Evolutionary conservation across 2,797 vertebrate species (phyloP).

Genomic region (Mus caroli): DNA sequence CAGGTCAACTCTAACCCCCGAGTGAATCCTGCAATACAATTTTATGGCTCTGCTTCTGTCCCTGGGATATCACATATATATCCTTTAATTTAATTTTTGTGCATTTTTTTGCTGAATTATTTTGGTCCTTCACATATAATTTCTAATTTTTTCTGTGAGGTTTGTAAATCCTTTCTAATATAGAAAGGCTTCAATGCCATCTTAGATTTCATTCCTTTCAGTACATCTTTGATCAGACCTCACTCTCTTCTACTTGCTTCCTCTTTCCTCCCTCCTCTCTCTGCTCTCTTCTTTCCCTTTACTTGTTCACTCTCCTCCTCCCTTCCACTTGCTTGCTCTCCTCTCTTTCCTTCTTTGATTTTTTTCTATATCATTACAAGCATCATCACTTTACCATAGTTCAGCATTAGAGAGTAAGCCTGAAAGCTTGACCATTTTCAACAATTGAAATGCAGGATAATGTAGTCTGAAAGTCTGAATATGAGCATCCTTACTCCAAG

Average conservation of each 20-base stretch:
- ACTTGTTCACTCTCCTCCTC: too few species aligned
- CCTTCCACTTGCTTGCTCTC: background rate
- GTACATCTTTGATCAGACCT: slow-evolving; percentile 9
- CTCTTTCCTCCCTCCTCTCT: too few species aligned
- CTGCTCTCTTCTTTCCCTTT: background rate
- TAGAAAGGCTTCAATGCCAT: background rate
- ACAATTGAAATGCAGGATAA: background rate
- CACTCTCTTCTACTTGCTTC: background rate
- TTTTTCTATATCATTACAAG: background rate
- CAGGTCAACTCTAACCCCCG: background rate
- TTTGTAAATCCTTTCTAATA: slow-evolving; percentile 30
- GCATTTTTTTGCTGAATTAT: background rate
- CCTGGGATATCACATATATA: background rate
- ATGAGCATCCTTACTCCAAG: background rate
- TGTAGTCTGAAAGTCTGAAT: background rate
- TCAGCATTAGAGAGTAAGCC: background rate
- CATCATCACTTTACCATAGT: background rate
- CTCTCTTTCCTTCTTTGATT: background rate
- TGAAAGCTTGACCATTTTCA: background rate
- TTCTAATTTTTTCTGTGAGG: slow-evolving; percentile 13
- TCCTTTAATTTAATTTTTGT: background rate
- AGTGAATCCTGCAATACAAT: background rate
- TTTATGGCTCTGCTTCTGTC: background rate
- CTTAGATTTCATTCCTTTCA: background rate
- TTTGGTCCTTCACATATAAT: background rate